Evolutionary conservation across 2,113 vertebrate species (phyloP), one percentile per base, ranked within the genome.

Genomic region (Protobothrops mucrosquamatus): DNA sequence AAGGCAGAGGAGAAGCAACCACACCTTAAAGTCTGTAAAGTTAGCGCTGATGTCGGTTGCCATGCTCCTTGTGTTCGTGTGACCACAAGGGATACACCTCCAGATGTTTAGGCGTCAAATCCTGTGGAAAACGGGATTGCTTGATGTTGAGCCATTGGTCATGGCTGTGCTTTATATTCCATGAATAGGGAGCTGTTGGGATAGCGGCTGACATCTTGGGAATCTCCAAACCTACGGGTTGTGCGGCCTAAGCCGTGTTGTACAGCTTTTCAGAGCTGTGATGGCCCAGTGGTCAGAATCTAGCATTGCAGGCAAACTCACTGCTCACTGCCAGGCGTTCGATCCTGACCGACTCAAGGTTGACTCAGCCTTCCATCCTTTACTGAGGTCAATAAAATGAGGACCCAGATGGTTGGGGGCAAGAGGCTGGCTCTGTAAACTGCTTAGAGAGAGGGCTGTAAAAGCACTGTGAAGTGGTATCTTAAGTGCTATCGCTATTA

Each of bases 61-160:
- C 97, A n/a, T 93, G 97, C 96, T 97, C 97, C 97, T 51, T 95
- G 96, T 95, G 97, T 97, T 97, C 95, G 97, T 97, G 92, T 96
- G 52, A 9, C 3, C 10, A 22, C 22, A 6, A 18, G 51, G 14
- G 8, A 97, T 26, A 18, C 12, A 3, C 26, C 15, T 52, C 97
- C 97, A 97, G 94, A 97, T 20, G 7, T 20, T 39, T 22, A 39
- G 34, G 34, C 18, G 20, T 18, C 34, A 22, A 81, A 81, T 81
- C 3, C 34, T 20, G n/a, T 20, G 34, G 18, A 8, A 81, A 39
- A 39, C 18, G 3, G 9, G 18, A 39, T 7, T 55, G 2, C 2
- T 20, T 81, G 69, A 18, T 22, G 69, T 81, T 39, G n/a, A 81
- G n/a, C 69, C 69, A 20, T 69, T 5, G 61, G 29, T 12, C 29